phyloP scores from a whole-genome alignment of 2,888 invertebrate genomes.

The Tipula helvola region DNA sequence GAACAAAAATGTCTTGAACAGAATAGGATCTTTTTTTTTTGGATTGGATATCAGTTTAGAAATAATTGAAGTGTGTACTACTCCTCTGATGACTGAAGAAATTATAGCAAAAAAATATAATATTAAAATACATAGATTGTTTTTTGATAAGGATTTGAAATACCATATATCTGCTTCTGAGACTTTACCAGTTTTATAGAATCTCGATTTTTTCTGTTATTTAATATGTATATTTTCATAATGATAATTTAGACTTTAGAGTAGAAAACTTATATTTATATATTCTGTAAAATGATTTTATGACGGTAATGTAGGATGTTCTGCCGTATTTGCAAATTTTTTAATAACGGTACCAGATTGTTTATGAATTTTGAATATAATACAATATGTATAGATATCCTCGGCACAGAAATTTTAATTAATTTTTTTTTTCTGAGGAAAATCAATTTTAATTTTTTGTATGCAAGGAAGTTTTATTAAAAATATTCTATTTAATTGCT shows the following conservation, averaged over 20 bases:
- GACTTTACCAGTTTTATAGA: background rate
- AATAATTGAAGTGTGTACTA: background rate
- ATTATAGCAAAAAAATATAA: background rate
- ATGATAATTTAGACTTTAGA: background rate
- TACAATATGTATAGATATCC: too few relatives aligned
- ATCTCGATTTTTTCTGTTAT: background rate
- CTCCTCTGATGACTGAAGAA: background rate
- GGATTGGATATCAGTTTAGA: background rate
- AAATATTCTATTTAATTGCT: too few relatives aligned
- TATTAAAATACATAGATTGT: background rate
- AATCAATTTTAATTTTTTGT: too few relatives aligned
- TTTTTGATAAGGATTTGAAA: background rate
- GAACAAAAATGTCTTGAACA: background rate
- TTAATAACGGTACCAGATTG: too few relatives aligned
- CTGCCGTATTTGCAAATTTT: too few relatives aligned
- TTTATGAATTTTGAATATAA: too few relatives aligned
- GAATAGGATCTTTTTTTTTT: background rate
- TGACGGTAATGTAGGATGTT: background rate
- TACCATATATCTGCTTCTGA: background rate
- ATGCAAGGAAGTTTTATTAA: too few relatives aligned
- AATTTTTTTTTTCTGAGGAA: too few relatives aligned
- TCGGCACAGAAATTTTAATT: too few relatives aligned
- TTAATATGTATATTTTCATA: background rate
- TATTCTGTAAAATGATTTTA: background rate
- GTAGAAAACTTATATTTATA: background rate